These are phyloP conservation scores for Timandra comae DNA, from an alignment of 2,888 invertebrate species.

Conservation along the genomic window DNA sequence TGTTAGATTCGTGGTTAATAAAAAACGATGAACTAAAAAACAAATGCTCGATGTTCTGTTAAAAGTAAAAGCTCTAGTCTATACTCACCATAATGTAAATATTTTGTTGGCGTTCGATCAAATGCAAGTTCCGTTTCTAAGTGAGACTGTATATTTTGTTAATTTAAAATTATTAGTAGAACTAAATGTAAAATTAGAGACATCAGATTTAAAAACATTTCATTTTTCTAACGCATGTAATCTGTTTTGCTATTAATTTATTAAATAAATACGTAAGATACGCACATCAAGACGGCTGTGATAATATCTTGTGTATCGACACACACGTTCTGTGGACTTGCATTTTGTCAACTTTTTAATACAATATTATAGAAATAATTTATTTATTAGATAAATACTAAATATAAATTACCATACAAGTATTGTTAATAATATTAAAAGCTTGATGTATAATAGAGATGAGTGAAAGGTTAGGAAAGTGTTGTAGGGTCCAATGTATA, in stretches of 20 bases:
- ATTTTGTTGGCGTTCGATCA: constrained; percentile 32
- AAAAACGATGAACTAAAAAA: too few relatives aligned
- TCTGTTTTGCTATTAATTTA: constrained; percentile 33
- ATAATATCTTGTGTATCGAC: constrained; percentile 50
- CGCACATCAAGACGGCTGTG: constrained; percentile 73
- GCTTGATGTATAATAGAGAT: constrained; percentile 46
- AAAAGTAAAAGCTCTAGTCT: too few relatives aligned
- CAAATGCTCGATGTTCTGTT: too few relatives aligned
- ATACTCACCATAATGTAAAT: too few relatives aligned
- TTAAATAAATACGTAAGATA: constrained; percentile 31
- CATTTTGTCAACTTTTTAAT: constrained; percentile 48
- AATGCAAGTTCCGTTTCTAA: constrained; percentile 39
- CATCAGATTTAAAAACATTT: constrained; percentile 2
- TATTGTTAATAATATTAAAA: constrained; percentile 57
- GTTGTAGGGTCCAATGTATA: constrained; percentile 40
- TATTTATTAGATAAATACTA: constrained; percentile 40
- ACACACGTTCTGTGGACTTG: constrained; percentile 39
- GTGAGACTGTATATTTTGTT: constrained; percentile 25
- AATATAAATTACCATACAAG: constrained; percentile 59
- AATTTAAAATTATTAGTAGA: constrained; percentile 18
- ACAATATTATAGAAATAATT: constrained; percentile 22
- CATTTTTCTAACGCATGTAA: constrained; percentile 22
- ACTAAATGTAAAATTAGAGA: too few relatives aligned
- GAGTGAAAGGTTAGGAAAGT: constrained; percentile 38
- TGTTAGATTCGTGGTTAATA: too few relatives aligned